phyloP scores from a whole-genome alignment of 2,113 vertebrate genomes.

The Xenopus laevis region DNA sequence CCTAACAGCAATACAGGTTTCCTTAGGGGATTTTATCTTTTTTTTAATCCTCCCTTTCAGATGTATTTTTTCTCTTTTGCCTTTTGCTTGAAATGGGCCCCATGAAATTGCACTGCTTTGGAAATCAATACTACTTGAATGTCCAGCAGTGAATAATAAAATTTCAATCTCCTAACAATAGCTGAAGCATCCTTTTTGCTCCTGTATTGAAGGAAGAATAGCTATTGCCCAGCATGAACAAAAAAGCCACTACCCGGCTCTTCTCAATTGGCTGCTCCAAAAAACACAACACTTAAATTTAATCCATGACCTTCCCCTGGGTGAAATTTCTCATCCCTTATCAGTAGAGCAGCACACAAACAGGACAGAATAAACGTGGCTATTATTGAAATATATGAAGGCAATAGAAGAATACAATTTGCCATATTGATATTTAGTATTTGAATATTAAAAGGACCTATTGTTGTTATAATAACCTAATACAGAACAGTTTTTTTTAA shows the following conservation, averaged over 20 bases:
- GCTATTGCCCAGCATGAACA: slow-evolving; percentile 59
- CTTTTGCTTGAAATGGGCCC: slow-evolving; percentile 47
- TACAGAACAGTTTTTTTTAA: not conserved
- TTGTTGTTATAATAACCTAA: not conserved
- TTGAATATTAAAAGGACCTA: not conserved
- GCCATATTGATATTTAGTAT: not conserved
- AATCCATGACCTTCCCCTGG: slow-evolving; percentile 60
- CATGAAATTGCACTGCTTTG: slow-evolving; percentile 50
- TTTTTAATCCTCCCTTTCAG: slow-evolving; percentile 21
- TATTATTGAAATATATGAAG: slow-evolving; percentile 48
- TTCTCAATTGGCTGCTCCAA: slow-evolving; percentile 48
- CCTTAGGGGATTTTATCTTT: slow-evolving; percentile 13
- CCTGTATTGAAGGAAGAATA: slow-evolving; percentile 50
- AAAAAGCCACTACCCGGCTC: slow-evolving; percentile 55
- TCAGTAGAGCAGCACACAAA: slow-evolving; percentile 60
- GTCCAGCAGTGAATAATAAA: slow-evolving; percentile 54
- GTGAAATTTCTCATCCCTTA: slow-evolving; percentile 69
- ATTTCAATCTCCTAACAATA: slow-evolving; percentile 59
- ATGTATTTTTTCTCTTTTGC: slow-evolving; percentile 10
- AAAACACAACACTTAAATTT: slow-evolving; percentile 58
- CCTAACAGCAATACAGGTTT: slow-evolving; percentile 10
- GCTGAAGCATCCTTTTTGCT: slow-evolving; percentile 50
- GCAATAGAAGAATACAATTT: not conserved
- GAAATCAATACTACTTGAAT: slow-evolving; percentile 56
- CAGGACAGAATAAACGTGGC: slow-evolving; percentile 59